Conservation (phyloP, 2,888 invertebrate species). For the Agrotis segetum region DNA sequence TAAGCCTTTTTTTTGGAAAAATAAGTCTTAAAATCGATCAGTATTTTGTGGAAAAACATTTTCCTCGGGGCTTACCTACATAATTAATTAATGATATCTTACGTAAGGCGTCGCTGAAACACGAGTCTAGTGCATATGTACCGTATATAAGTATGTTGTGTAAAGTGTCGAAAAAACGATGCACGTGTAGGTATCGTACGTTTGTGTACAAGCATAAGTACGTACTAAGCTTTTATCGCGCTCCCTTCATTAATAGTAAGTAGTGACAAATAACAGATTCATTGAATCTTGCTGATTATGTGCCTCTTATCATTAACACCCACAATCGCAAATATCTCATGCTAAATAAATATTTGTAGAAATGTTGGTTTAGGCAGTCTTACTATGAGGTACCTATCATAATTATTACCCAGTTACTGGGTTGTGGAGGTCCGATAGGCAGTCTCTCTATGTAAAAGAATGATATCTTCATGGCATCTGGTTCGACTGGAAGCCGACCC, state of each 20-base stretch:
- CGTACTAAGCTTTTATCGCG: slow-evolving; percentile 13
- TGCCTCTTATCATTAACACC: slow-evolving; percentile 8
- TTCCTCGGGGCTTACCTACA: too few relatives aligned
- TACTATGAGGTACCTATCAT: too few relatives aligned
- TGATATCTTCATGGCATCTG: too few relatives aligned
- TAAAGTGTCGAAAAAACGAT: slow-evolving; percentile 13
- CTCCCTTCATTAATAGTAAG: neutral
- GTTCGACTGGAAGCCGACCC: too few relatives aligned
- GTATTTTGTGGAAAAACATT: too few relatives aligned
- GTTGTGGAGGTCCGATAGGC: too few relatives aligned
- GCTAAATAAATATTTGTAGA: too few relatives aligned
- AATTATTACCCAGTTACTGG: too few relatives aligned
- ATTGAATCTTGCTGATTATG: slow-evolving; percentile 11
- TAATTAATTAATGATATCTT: slow-evolving; percentile 30
- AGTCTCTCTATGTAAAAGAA: too few relatives aligned
- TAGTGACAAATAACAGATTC: slow-evolving; percentile 12
- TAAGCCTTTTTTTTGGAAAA: too few relatives aligned
- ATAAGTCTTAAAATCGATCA: too few relatives aligned
- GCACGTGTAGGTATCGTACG: slow-evolving; percentile 25
- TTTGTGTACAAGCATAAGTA: neutral
- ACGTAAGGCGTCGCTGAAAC: slow-evolving; percentile 16
- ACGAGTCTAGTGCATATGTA: slow-evolving; percentile 13
- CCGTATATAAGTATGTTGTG: neutral
- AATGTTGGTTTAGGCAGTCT: too few relatives aligned
- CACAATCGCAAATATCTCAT: neutral